Evolutionary conservation across 1,140 invertebrate species (phyloP), one percentile per base, ranked within the genome.

Genomic region (Drosophila teissieri): DNA sequence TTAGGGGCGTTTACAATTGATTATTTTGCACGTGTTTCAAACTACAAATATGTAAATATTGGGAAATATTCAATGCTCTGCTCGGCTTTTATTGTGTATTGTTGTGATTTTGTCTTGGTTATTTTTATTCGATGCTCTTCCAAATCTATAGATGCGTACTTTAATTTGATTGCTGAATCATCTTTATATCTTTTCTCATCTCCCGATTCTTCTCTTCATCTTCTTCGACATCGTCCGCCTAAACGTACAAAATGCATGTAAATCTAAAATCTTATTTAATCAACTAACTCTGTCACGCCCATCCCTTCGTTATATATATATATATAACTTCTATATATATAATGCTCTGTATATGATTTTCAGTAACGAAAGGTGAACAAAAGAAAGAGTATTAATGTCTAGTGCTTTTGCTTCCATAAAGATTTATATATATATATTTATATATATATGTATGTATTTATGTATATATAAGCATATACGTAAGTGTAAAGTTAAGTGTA

Each of bases 191-290:
- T 60, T 60, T 63, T 39, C 10, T 34, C 42, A 31, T 19, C 6
- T 34, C 53, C 15, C 14, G 19, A 31, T 31, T 31, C 31, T 31
- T 27, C 27, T 8, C 42, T 39, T 63, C 24, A 31, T 27, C 27
- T 27, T 8, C 42, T 39, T 63, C 24, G 37, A 36, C 12, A 44
- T 49, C 27, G 48, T 62, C 24, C 42, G 75, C 55, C 72, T 84
- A 80, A 85, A 84, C 77, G 81, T 84, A 84, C 62, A 80, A 84
- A 84, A 84, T 84, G 81, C 81, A 78, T 79, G 73, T 82, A 79
- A 79, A 56, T 88, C 83, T 86, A 82, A 62, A 88, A 88, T 34
- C 75, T 86, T 82, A 85, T 82, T 73, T 73, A 80, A 82, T 69
- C 81, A 77, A 69, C 67, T 80, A 77, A 48, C 62, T 49, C 63